Evolutionary conservation across 2,888 invertebrate species (phyloP).

Genomic region (Noctua janthina): DNA sequence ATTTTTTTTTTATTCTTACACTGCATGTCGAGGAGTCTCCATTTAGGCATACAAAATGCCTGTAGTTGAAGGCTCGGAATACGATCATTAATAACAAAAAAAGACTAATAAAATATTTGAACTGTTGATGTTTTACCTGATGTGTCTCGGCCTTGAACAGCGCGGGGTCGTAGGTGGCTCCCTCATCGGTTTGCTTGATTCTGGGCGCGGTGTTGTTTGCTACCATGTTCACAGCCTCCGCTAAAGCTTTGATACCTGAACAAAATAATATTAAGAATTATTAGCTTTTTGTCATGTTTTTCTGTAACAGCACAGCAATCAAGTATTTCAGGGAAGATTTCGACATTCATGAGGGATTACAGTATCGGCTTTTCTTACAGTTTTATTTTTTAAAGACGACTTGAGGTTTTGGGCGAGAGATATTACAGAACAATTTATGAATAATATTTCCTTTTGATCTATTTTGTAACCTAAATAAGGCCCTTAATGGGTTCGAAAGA

Average conservation of each 20-base stretch:
- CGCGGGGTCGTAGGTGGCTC: constrained; percentile 98
- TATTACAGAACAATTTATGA: neutral
- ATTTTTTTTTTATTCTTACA: no score
- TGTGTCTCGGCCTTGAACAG: constrained; percentile 96
- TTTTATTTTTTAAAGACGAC: no score
- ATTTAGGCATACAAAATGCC: no score
- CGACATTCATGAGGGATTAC: neutral
- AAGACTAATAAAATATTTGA: neutral
- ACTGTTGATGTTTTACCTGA: constrained; percentile 85
- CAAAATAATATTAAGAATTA: neutral
- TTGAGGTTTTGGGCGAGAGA: neutral
- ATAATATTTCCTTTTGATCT: neutral
- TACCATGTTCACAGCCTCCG: constrained; percentile 96
- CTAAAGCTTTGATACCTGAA: constrained; percentile 92
- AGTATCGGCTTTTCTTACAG: neutral
- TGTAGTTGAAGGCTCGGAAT: no score
- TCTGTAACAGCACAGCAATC: neutral
- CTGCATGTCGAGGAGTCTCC: no score
- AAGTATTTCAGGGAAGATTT: neutral
- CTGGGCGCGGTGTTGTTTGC: constrained; percentile 95
- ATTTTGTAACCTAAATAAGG: neutral
- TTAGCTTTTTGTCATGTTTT: neutral
- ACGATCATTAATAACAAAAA: no score
- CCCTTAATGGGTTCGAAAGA: neutral
- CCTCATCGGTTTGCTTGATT: constrained; percentile 94